Evolutionary conservation across 2,113 vertebrate genomes (phyloP), one percentile per base, ranked within the genome.

Genomic region (Mionectes macconnelli): DNA sequence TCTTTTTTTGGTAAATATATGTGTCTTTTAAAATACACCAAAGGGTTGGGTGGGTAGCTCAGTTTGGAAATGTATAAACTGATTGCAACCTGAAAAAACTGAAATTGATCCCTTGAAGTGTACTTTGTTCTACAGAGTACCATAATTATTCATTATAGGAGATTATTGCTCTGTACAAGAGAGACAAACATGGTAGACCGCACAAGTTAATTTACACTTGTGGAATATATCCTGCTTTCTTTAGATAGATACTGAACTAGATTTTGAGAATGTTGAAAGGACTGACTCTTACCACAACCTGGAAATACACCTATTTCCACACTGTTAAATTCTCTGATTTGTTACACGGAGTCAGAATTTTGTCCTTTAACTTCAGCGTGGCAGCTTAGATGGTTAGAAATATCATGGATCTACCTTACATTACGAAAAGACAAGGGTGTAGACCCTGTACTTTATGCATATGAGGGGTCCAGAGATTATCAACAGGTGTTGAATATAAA

Each of bases 331-430:
- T 70, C 1, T 78, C 22, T 57, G 19, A 45, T 55, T 57, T 53
- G 1, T 56, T 57, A 53, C 9, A 31, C 5, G 4, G 52, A 87
- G 56, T 39, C 28, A 66, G 12, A 77, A 81, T 78, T 74, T 62
- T 3, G 18, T 70, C 14, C 18, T 49, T 82, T 72, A 67, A 20
- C 16, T 55, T 66, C 27, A 72, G 6, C 18, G 24, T 1, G 2
- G 7, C 12, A 79, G 2, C 6, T 47, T 31, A 40, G 14, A 28
- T 31, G 55, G 4, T 28, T 77, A 62, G 25, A 74, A 68, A 10
- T 7, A 57, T 2, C 8, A 28, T 1, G 4, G 4, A 35, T 59
- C 14, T 59, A 2, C 18, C 7, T 50, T 59, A 23, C 19, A 12
- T 47, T 76, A 31, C 33, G 67, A 64, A 73, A 78, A 62, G 8